These are phyloP conservation scores for Lycaon pictus DNA, from an alignment of 2,113 vertebrate genomes.

Conservation along the genomic window DNA sequence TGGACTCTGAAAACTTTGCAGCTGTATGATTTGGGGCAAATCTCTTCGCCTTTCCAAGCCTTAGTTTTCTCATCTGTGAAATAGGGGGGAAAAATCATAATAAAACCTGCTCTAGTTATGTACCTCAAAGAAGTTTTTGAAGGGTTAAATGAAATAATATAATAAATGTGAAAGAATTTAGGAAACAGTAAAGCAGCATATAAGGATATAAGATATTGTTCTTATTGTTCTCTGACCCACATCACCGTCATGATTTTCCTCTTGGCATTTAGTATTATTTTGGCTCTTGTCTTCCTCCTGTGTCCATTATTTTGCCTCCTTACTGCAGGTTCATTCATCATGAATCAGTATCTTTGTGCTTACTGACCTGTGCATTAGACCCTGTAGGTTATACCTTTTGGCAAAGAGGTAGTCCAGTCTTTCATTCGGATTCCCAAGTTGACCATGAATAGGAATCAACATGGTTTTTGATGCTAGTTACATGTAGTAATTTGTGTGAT, in stretches of 20 bases:
- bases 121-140: not conserved
- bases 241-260: not conserved
- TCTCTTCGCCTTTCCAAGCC: not conserved
- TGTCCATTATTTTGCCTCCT: not conserved
- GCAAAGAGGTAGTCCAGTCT: constrained; percentile 34
- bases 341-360: not conserved
- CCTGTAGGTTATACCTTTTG: not conserved
- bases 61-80: constrained; percentile 56
- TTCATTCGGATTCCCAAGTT: not conserved
- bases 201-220: not conserved
- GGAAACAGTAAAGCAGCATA: not conserved
- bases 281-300: not conserved
- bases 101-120: not conserved
- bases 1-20: not conserved
- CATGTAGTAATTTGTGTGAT: not conserved
- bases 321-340: not conserved
- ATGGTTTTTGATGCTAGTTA: not conserved
- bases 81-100: not conserved
- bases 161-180: constrained; percentile 36
- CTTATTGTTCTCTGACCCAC: not conserved
- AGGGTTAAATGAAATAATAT: constrained; percentile 36
- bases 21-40: not conserved
- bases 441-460: not conserved
- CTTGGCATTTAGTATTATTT: constrained; percentile 26
- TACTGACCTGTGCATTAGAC: not conserved